These are phyloP conservation scores for Meiosimyza decipiens DNA, from an alignment of 2,888 invertebrate species.

Conservation along the genomic window DNA sequence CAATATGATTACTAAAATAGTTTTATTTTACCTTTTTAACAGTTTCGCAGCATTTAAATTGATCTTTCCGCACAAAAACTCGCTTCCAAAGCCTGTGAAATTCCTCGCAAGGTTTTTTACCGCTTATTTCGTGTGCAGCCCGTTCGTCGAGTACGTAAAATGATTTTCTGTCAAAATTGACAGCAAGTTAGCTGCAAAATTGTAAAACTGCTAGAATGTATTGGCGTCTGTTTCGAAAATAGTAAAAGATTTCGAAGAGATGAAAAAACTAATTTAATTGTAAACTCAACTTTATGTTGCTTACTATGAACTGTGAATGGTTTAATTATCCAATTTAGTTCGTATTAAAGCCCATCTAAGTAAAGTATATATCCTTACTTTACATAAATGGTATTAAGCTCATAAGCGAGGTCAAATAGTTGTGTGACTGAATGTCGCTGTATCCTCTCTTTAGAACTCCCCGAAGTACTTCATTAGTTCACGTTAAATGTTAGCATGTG, in stretches of 20 bases:
- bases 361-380: too few species aligned
- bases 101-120: slow-evolving; percentile 29
- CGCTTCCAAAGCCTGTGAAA: slow-evolving; percentile 26
- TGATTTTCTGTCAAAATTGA: slow-evolving; percentile 41
- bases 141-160: slow-evolving; percentile 38
- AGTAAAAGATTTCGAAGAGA: background rate
- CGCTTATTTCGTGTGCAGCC: slow-evolving; percentile 33
- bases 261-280: background rate
- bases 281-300: background rate
- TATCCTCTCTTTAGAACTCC: too few species aligned
- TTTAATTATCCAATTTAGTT: too few species aligned
- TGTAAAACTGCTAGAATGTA: slow-evolving; percentile 34
- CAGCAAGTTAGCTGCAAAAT: slow-evolving; percentile 31
- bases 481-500: too few species aligned
- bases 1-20: background rate
- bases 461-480: too few species aligned
- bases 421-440: too few species aligned
- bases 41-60: background rate
- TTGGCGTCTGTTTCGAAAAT: slow-evolving; percentile 28
- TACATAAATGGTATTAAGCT: too few species aligned
- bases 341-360: too few species aligned
- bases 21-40: slow-evolving; percentile 25
- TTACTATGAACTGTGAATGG: too few species aligned
- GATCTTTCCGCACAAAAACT: background rate
- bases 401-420: too few species aligned